Base-by-base conservation (phyloP, 2,888 invertebrate species). In the Polietes domitor region DNA sequence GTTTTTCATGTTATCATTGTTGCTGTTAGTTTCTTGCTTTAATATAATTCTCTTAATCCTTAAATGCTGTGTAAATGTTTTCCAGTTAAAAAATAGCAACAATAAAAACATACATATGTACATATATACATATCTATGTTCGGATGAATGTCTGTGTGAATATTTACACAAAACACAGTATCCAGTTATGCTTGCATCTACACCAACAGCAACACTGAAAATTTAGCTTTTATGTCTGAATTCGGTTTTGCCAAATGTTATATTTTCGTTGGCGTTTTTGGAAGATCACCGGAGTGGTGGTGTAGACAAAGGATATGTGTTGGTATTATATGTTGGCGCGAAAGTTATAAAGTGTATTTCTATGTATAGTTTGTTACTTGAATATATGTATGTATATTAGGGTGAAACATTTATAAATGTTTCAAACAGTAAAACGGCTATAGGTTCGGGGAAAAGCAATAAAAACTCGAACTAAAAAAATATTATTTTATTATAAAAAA, bases 281-380 rank as follows among this genome's bases (percentile, higher is more conserved):
- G 37, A 41, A 43, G 68, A 43, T 41, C 43, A 24, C 9, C 21
- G 65, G 17, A n/a, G 37, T 19, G 10, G 47, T n/a, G 47, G 47
- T n/a, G 47, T 32, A 9, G 9, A 4, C 5, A 32, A 32, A 32
- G 32, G 32, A 32, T 32, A 32, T 9, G 32, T 32, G 32, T 32
- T 9, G 32, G 63, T n/a, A n/a, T n/a, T n/a, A n/a, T n/a, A 6
- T 37, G 37, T 24, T 43, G 43, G 41, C 68, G 41, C 37, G 17
- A 78, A 82, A 82, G 75, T 82, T 82, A 12, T 75, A 78, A 82
- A 82, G 78, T 78, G 82, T 47, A 78, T 78, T 82, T 78, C 75
- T 71, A 65, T 82, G 82, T 82, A 75, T 47, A 53, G 26, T 47
- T 63, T 19, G 10, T 72, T 28, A 37, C 55, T 32, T 32, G 9